These are phyloP conservation scores for Heliconius nattereri DNA, from an alignment of 1,140 invertebrate species.

Conservation along the genomic window DNA sequence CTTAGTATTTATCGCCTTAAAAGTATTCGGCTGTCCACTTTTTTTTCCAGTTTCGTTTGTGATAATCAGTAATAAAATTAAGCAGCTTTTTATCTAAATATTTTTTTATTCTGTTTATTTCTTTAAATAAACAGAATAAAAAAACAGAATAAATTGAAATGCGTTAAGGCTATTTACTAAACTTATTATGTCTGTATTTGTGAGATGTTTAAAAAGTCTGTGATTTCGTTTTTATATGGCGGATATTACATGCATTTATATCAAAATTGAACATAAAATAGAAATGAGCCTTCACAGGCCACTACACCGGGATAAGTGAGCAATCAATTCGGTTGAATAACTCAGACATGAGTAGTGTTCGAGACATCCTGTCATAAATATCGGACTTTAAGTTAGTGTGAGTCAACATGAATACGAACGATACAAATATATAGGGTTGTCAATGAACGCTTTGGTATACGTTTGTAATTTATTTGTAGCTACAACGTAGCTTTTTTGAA, in stretches of 20 bases:
- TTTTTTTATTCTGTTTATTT: background rate
- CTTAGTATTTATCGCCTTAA: slow-evolving; percentile 51
- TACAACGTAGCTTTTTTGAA: background rate
- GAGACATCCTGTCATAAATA: slow-evolving; percentile 40
- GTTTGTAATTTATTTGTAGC: background rate
- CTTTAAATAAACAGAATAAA: too few relatives aligned
- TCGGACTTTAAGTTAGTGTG: slow-evolving; percentile 30
- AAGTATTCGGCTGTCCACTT: slow-evolving; percentile 31
- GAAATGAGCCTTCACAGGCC: slow-evolving; percentile 28
- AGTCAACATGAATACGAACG: slow-evolving; percentile 35
- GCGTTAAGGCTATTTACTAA: too few relatives aligned
- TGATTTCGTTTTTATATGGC: slow-evolving; percentile 22
- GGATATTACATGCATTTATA: slow-evolving; percentile 31
- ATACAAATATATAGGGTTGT: slow-evolving; percentile 28
- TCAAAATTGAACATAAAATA: slow-evolving; percentile 32
- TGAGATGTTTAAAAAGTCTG: background rate
- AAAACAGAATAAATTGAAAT: too few relatives aligned
- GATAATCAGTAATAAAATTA: slow-evolving; percentile 17
- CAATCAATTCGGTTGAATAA: slow-evolving; percentile 38
- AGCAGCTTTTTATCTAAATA: background rate
- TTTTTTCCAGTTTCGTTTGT: slow-evolving; percentile 27
- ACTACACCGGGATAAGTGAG: slow-evolving; percentile 27
- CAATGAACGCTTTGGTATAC: background rate
- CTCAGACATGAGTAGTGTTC: slow-evolving; percentile 29
- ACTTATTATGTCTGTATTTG: background rate